phyloP scores from a whole-genome alignment of 2,888 invertebrate species.

The Phasia obesa region DNA sequence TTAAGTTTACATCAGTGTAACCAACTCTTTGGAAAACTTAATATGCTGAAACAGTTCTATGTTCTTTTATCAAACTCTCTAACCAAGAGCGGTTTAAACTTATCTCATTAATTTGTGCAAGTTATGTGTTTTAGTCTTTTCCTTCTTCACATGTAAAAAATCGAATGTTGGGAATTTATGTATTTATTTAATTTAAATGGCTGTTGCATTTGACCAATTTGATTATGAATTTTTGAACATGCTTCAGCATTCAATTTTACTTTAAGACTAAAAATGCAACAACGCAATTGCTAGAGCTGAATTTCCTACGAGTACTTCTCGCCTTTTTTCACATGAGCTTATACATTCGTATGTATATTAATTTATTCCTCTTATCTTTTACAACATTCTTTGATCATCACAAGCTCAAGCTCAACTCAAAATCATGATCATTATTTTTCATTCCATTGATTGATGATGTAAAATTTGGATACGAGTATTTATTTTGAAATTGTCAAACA shows the following conservation, averaged over 20 bases:
- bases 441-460: slow-evolving; percentile 56
- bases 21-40: too few relatives aligned
- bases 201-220: slow-evolving; percentile 55
- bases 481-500: slow-evolving; percentile 42
- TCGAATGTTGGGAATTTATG: slow-evolving; percentile 8
- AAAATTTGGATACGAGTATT: slow-evolving; percentile 54
- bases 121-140: neutral
- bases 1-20: too few relatives aligned
- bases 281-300: neutral
- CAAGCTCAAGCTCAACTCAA: slow-evolving; percentile 2
- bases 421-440: slow-evolving; percentile 10
- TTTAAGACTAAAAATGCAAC: neutral
- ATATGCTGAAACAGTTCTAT: too few relatives aligned
- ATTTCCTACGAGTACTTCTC: too few relatives aligned
- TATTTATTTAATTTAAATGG: slow-evolving; percentile 59
- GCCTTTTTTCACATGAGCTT: too few relatives aligned
- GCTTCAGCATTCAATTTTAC: slow-evolving; percentile 29
- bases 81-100: too few relatives aligned
- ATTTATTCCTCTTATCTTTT: slow-evolving; percentile 9
- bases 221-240: slow-evolving; percentile 40
- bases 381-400: slow-evolving; percentile 25
- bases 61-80: too few relatives aligned
- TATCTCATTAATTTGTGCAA: too few relatives aligned
- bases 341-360: neutral
- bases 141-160: neutral